Percentiles rank a stretch among this genome's conserved stretches.
Evolutionary conservation across 2,797 vertebrate genomes (phyloP).

Genomic region (Acridotheres tristis): DNA sequence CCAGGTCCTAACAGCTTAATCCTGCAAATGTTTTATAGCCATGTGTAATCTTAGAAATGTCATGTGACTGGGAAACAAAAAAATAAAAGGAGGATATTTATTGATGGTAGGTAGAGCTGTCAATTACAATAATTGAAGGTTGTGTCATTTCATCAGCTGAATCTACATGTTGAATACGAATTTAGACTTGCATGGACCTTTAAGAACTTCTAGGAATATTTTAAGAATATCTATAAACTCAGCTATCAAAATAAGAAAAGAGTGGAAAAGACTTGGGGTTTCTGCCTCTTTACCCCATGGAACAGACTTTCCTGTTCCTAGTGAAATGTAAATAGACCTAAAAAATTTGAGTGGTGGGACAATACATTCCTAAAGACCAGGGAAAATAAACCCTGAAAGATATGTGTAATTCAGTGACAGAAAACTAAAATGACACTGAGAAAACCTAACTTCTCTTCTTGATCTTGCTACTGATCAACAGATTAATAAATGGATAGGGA

Average conservation of each 20-base stretch:
- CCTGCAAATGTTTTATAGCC: not conserved
- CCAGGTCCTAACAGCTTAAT: not conserved
- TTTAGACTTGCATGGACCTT: not conserved
- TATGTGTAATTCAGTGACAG: not conserved
- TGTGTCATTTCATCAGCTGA: not conserved
- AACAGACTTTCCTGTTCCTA: not conserved
- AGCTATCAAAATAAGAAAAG: not conserved
- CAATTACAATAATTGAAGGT: not conserved
- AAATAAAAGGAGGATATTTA: not conserved
- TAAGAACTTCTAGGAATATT: not conserved
- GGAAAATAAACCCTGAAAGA: not conserved
- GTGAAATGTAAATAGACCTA: not conserved
- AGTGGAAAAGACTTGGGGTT: not conserved
- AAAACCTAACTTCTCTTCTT: not conserved
- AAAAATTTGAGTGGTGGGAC: not conserved
- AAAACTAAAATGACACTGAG: not conserved
- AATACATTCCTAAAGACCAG: not conserved
- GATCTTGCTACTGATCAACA: not conserved
- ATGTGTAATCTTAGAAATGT: not conserved
- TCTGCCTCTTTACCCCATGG: not conserved
- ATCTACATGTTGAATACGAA: not conserved
- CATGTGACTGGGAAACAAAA: not conserved
- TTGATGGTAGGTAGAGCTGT: not conserved
- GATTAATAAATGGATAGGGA: not conserved
- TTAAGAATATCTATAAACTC: not conserved